Conservation (phyloP, 2,888 invertebrate genomes). For the Nesidiocoris tenuis region DNA sequence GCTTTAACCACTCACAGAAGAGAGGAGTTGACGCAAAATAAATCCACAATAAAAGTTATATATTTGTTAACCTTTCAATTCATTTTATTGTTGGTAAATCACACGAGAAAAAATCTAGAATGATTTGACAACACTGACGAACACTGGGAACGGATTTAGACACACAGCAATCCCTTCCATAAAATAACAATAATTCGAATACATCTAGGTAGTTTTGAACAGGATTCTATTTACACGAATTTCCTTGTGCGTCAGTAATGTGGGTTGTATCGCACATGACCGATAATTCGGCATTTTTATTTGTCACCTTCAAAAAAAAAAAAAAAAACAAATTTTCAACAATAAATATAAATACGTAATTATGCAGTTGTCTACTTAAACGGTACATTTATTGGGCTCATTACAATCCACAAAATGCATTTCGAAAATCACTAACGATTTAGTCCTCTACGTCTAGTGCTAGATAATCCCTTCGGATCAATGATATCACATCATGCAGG, state of each 20-base stretch:
- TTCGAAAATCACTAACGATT: neutral
- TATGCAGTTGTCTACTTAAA: too few species aligned
- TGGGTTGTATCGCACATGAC: neutral
- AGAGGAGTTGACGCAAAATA: neutral
- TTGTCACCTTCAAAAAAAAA: too few species aligned
- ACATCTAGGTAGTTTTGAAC: neutral
- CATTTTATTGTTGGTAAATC: neutral
- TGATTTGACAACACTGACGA: slow-evolving; percentile 5
- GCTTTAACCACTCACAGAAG: too few species aligned
- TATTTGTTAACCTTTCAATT: slow-evolving; percentile 1
- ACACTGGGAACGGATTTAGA: slow-evolving; percentile 12
- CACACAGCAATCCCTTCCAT: slow-evolving; percentile 9
- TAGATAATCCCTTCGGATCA: neutral
- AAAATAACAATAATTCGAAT: slow-evolving; percentile 8
- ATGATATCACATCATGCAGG: neutral
- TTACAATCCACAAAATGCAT: neutral
- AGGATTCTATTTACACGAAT: neutral
- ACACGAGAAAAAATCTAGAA: slow-evolving; percentile 15
- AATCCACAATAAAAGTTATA: neutral
- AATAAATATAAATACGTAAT: too few species aligned
- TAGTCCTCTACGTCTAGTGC: neutral
- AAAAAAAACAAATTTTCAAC: too few species aligned
- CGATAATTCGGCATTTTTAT: neutral
- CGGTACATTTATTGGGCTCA: neutral
- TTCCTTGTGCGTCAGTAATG: neutral